Evolutionary conservation across 1,140 invertebrate species (phyloP), one percentile per base, ranked within the genome.

Genomic region (Aphis gossypii): DNA sequence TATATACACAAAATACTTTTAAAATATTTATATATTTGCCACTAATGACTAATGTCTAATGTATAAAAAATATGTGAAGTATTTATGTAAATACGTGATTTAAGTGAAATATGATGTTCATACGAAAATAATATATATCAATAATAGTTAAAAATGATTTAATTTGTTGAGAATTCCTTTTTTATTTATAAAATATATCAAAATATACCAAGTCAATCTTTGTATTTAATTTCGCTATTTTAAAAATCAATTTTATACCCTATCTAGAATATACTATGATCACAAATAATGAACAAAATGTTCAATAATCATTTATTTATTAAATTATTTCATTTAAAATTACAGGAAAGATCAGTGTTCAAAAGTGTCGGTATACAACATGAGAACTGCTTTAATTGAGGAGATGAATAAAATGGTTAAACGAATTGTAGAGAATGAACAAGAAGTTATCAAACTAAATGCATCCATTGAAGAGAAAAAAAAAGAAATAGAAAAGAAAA

Each of bases 331-430:
- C 18, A 9, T 90, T 56, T 18, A 18, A 18, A 92, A n/a, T 21
- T 92, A 25, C 18, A 93, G 92, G n/a, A 54, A 56, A 30, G 92
- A 93, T 54, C 92, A 51, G n/a, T 93, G 92, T 56, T 93, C 92
- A 84, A 93, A 93, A 86, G 82, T 38, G 1, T 84, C 46, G 4
- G 76, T 93, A 7, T 93, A 86, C 48, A 93, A 18, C 7, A 93
- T 93, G 92, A 83, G 46, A 41, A 86, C 68, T 54, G 82, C 92
- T 44, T 84, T 93, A 21, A 84, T 93, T 21, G 92, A 86, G 3
- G 92, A 93, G 56, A 93, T 93, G 92, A 83, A 93, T 54, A 93
- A 93, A 86, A 93, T 93, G 92, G 82, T 93, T 1, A 84, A 93
- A 84, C 48, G 48, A 21, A 93, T 93, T 41, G 82, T 84, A 21